Evolutionary conservation across 2,888 invertebrate genomes (phyloP).

Genomic region (Leucophenga maculata): DNA sequence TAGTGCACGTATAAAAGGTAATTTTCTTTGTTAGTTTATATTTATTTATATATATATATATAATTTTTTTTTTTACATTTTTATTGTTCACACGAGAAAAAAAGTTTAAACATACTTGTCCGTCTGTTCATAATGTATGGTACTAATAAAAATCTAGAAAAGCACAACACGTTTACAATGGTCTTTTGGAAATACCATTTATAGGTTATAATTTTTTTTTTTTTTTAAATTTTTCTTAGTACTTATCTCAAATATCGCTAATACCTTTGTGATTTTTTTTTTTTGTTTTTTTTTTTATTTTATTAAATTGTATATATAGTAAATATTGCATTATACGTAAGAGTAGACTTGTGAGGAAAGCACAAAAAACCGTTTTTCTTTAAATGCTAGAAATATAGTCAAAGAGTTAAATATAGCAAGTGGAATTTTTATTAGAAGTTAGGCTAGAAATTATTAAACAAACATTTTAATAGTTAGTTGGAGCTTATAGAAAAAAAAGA

Average conservation of each 20-base stretch:
- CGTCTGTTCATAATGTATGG: conserved; percentile 47
- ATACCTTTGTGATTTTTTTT: too few species aligned
- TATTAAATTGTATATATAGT: background rate
- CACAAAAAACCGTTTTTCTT: background rate
- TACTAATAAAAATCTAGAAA: conserved; percentile 68
- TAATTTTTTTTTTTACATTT: conserved; percentile 29
- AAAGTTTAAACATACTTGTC: conserved; percentile 42
- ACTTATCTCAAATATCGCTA: background rate
- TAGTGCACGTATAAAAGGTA: conserved; percentile 68
- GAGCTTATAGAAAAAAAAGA: too few species aligned
- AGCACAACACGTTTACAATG: conserved; percentile 71
- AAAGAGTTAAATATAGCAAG: too few species aligned
- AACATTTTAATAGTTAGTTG: background rate
- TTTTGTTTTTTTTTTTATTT: too few species aligned
- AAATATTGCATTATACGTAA: conserved; percentile 2
- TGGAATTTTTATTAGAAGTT: background rate
- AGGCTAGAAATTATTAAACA: background rate
- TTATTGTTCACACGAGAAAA: conserved; percentile 61
- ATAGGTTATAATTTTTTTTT: conserved; percentile 55
- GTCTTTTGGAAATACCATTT: conserved; percentile 70
- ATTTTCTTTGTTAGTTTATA: conserved; percentile 51
- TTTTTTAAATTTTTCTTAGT: background rate
- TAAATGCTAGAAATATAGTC: too few species aligned
- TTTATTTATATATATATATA: conserved; percentile 29
- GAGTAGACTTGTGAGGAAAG: conserved; percentile 2